Evolutionary conservation across 2,113 vertebrate genomes (phyloP).

Genomic region (Origma solitaria): DNA sequence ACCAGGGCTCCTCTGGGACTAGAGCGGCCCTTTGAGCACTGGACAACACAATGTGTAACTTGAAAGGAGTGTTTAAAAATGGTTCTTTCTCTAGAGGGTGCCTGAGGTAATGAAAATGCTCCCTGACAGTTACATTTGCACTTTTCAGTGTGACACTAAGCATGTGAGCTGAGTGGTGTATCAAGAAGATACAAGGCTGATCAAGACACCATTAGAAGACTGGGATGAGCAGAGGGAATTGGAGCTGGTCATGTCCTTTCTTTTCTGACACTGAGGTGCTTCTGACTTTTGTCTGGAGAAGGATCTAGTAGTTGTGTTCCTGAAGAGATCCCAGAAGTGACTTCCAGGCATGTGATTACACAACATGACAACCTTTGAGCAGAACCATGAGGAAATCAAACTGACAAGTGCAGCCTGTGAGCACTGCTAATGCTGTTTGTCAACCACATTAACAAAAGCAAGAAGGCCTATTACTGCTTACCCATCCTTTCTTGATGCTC

Average conservation of each 20-base stretch:
- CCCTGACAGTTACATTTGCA: background rate
- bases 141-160: background rate
- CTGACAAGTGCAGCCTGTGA: background rate
- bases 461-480: background rate
- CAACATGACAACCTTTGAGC: background rate
- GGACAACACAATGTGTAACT: background rate
- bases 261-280: background rate
- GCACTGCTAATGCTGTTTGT: background rate
- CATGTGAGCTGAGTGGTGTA: background rate
- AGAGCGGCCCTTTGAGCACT: fast-evolving
- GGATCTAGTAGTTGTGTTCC: background rate
- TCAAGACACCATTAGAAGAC: background rate
- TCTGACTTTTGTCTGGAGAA: background rate
- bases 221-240: background rate
- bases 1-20: background rate
- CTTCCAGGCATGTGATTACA: background rate
- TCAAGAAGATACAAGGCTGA: background rate
- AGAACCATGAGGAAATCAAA: background rate
- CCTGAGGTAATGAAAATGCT: background rate
- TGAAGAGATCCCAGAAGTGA: background rate
- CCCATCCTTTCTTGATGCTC: background rate
- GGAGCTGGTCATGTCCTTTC: background rate
- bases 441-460: background rate
- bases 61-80: background rate
- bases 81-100: background rate